Conservation (phyloP, 2,888 invertebrate species). For the Toxonevra muliebris region DNA sequence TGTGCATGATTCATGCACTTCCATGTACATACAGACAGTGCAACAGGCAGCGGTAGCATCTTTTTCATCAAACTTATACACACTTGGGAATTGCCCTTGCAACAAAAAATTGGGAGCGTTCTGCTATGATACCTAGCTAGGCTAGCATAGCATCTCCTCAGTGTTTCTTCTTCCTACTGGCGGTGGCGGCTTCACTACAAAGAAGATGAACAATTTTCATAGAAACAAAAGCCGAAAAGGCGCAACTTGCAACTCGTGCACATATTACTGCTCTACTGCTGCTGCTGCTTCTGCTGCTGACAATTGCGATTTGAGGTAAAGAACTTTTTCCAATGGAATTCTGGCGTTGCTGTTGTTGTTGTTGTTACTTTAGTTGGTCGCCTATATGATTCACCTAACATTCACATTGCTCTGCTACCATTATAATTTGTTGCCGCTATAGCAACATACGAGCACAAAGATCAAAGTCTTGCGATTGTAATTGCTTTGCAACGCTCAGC, state of each 20-base stretch:
- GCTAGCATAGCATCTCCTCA: conserved; percentile 24
- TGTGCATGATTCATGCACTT: conserved; percentile 29
- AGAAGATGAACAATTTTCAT: conserved; percentile 1
- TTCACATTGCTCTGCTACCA: background rate
- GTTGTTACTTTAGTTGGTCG: conserved; percentile 27
- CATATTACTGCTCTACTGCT: background rate
- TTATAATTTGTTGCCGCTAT: conserved; percentile 23
- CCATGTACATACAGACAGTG: conserved; percentile 4
- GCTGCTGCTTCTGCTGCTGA: conserved; percentile 15
- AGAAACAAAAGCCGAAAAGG: conserved; percentile 4
- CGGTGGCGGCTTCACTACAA: conserved; percentile 12
- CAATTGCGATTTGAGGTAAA: background rate
- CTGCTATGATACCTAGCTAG: background rate
- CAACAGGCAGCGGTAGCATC: conserved; percentile 7
- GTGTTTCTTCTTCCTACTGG: conserved; percentile 28
- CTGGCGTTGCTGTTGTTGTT: conserved; percentile 5
- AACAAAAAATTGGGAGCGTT: conserved; percentile 30
- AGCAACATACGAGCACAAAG: conserved; percentile 27
- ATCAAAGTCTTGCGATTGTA: conserved; percentile 47
- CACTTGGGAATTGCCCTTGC: conserved; percentile 22
- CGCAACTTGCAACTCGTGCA: background rate
- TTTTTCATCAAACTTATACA: conserved; percentile 9
- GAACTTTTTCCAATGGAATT: background rate
- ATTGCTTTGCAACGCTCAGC: conserved; percentile 32
- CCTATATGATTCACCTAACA: conserved; percentile 32